These are phyloP conservation scores for Anoplophora glabripennis DNA, from an alignment of 1,140 invertebrate genomes.

Conservation along the genomic window DNA sequence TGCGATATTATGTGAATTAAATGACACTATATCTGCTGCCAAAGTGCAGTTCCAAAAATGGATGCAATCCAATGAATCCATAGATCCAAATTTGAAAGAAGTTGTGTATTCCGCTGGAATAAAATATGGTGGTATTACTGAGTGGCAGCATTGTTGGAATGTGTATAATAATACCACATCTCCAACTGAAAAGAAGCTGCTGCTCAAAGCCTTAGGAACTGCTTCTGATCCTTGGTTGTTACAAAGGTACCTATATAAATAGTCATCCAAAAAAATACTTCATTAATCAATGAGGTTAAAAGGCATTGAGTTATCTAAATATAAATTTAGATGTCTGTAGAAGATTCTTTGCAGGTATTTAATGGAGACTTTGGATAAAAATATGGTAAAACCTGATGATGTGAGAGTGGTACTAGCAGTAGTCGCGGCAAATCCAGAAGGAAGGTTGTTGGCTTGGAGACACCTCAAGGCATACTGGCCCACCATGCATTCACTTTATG, in stretches of 20 bases:
- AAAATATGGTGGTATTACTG: conserved; percentile 64
- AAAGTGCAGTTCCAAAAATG: conserved; percentile 62
- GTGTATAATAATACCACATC: conserved; percentile 65
- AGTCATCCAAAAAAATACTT: neutral
- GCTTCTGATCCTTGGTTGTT: conserved; percentile 71
- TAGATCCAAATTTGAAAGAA: conserved; percentile 68
- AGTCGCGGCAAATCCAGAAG: conserved; percentile 70
- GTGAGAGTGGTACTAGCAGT: conserved; percentile 64
- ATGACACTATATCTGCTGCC: conserved; percentile 62
- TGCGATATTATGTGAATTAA: conserved; percentile 62
- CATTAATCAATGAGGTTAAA: neutral
- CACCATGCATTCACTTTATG: conserved; percentile 61
- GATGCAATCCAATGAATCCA: conserved; percentile 58
- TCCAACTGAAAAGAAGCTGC: conserved; percentile 64
- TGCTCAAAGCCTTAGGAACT: conserved; percentile 68
- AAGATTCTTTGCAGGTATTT: conserved; percentile 56
- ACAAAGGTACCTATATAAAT: conserved; percentile 50
- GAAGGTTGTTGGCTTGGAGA: conserved; percentile 70
- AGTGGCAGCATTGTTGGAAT: conserved; percentile 76
- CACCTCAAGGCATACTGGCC: conserved; percentile 74
- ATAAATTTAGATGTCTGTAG: neutral
- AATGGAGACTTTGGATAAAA: conserved; percentile 56
- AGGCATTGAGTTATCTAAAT: neutral
- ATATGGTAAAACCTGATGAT: conserved; percentile 68
- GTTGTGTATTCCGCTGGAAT: conserved; percentile 73